phyloP scores from a whole-genome alignment of 23 tunicate species.

The Ascidia mentula region DNA sequence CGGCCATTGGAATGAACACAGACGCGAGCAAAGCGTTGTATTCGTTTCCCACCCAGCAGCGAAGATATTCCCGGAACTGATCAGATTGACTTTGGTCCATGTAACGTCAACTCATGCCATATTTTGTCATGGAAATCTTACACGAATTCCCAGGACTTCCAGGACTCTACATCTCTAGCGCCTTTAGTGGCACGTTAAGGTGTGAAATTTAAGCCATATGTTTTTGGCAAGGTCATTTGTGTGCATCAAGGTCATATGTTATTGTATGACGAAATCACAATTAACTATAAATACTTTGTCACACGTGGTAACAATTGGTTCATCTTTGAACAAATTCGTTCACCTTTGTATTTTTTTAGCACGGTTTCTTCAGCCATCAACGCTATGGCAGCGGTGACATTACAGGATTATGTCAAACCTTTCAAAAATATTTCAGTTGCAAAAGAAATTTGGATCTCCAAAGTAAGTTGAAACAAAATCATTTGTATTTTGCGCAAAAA shows the following conservation, averaged over 20 bases:
- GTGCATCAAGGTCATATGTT: too few species aligned
- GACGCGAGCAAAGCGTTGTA: constrained; percentile 11
- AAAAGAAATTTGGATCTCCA: neutral
- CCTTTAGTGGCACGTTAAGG: neutral
- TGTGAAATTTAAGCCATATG: too few species aligned
- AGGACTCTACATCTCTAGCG: neutral
- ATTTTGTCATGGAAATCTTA: constrained; percentile 7
- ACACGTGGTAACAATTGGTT: too few species aligned
- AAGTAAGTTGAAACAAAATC: neutral
- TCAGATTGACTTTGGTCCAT: too few species aligned
- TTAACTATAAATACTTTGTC: too few species aligned
- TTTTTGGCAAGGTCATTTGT: too few species aligned
- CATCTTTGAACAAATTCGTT: neutral
- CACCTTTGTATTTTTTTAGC: too few species aligned
- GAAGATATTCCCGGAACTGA: too few species aligned
- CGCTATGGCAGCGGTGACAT: neutral
- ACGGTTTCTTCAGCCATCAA: neutral
- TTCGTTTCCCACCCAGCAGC: neutral
- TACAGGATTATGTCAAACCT: neutral
- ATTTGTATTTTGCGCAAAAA: neutral
- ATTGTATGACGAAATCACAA: too few species aligned
- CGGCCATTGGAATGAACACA: constrained; percentile 35
- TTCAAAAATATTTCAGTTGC: neutral
- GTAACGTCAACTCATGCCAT: neutral
- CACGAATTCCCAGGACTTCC: neutral